Evolutionary conservation across 2,888 invertebrate species (phyloP), one percentile per base, ranked within the genome.

Genomic region (Oxyteleia sp.): DNA sequence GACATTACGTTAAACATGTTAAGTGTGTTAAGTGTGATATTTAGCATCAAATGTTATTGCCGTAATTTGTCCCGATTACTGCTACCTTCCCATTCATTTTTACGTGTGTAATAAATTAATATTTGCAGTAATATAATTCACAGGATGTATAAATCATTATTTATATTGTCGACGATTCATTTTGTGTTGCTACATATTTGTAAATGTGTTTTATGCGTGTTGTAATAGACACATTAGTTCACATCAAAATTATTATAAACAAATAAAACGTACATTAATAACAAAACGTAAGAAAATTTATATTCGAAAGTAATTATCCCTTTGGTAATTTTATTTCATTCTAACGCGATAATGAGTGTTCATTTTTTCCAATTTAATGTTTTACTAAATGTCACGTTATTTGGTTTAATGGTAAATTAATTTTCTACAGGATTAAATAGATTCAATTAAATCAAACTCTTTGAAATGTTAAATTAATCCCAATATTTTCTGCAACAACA

Each of bases 31-130:
- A 55, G 26, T 18, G 11, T 18, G 53, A 55, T 47, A 63, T 74
- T 63, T 55, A 66, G 41, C 43, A 41, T 66, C 29, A 66, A 64
- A 45, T 38, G 35, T 64, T 35, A 66, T 57, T 75, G 57, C 75
- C 15, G 51, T 63, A 61, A 43, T 61, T 64, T 63, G 47, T 64
- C 57, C 41, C 29, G 49, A 59, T 57, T 69, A 38, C 59, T 41
- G 15, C 49, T 26, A 26, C 51, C 43, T 29, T 61, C 8, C 26
- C 38, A 41, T 49, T 51, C 49, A 41, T 47, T 51, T 63, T 63
- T 38, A 57, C 51, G 20, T 8, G 38, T 41, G 49, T 51, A 41
- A 53, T 61, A 72, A 72, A 72, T 72, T 72, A 53, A 59, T 71
- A 49, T 71, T 71, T 59, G 38, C 13, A 59, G 49, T 59, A 71